Evolutionary conservation across 2,888 invertebrate species (phyloP).

Genomic region (Polietes domitor): DNA sequence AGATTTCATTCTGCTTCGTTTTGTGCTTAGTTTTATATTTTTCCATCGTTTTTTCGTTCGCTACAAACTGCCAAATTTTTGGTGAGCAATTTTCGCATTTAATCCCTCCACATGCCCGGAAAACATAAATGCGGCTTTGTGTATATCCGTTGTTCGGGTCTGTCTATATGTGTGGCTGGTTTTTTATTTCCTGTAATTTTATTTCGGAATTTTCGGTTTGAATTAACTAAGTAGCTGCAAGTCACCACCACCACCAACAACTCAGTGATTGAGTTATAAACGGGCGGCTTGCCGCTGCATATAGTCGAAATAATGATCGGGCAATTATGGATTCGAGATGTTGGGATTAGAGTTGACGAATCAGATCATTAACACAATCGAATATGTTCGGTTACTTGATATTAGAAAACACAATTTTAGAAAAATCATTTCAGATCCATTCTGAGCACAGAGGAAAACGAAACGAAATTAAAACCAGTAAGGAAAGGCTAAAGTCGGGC

Average conservation of each 20-base stretch:
- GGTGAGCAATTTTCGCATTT: slow-evolving; percentile 5
- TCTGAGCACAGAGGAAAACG: no score
- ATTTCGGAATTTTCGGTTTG: slow-evolving; percentile 38
- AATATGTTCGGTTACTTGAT: background rate
- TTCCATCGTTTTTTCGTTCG: background rate
- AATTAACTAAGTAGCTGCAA: background rate
- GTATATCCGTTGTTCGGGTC: background rate
- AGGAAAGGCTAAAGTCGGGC: no score
- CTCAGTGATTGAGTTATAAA: background rate
- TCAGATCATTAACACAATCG: no score
- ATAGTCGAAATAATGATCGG: background rate
- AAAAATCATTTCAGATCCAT: no score
- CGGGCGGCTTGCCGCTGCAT: background rate
- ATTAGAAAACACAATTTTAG: no score
- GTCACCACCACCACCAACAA: background rate
- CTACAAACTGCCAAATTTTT: slow-evolving; percentile 10
- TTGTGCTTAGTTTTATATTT: slow-evolving; percentile 1
- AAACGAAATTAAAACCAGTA: no score
- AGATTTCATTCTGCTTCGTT: background rate
- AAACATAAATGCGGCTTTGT: background rate
- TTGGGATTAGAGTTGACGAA: no score
- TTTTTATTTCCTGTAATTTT: slow-evolving; percentile 45
- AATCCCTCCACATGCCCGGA: background rate
- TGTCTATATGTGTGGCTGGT: background rate
- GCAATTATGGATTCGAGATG: no score